phyloP scores from a whole-genome alignment of 2,888 invertebrate species.

The Lepidochrysops patricia region DNA sequence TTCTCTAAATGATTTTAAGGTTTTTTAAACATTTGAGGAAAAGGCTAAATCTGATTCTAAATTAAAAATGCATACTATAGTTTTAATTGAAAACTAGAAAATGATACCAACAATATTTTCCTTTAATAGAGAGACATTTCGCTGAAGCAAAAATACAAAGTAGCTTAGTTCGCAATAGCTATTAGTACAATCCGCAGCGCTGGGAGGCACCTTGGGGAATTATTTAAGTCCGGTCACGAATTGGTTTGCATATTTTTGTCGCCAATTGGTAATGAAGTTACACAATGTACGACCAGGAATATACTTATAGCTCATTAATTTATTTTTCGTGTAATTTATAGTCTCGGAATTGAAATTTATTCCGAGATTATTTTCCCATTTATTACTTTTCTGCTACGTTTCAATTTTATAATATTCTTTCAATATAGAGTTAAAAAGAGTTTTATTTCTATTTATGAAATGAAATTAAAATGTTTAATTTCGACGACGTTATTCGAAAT shows the following conservation, averaged over 20 bases:
- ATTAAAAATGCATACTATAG: too few species aligned
- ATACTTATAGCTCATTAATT: slow-evolving; percentile 16
- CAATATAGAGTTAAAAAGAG: not conserved
- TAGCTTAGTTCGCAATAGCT: slow-evolving; percentile 5
- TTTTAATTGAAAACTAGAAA: not conserved
- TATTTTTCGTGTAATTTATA: slow-evolving; percentile 7
- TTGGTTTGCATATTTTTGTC: slow-evolving; percentile 24
- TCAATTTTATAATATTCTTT: not conserved
- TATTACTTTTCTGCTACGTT: slow-evolving; percentile 1
- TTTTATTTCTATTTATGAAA: not conserved
- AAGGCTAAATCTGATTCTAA: too few species aligned
- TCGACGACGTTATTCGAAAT: not conserved
- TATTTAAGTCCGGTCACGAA: slow-evolving; percentile 22
- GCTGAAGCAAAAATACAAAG: not conserved
- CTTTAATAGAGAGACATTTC: not conserved
- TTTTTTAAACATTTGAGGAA: too few species aligned
- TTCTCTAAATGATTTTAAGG: too few species aligned
- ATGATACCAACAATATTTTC: not conserved
- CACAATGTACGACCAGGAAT: slow-evolving; percentile 16
- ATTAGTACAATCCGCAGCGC: slow-evolving; percentile 3
- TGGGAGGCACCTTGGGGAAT: slow-evolving; percentile 2
- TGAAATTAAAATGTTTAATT: not conserved
- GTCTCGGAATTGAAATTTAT: slow-evolving; percentile 2
- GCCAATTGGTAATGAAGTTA: slow-evolving; percentile 20
- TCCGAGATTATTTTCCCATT: not conserved